A percentile compares a stretch with the other conserved stretches of the same genome.
Conservation (phyloP, 2,888 invertebrate species). For the Prionchulus punctatus region DNA sequence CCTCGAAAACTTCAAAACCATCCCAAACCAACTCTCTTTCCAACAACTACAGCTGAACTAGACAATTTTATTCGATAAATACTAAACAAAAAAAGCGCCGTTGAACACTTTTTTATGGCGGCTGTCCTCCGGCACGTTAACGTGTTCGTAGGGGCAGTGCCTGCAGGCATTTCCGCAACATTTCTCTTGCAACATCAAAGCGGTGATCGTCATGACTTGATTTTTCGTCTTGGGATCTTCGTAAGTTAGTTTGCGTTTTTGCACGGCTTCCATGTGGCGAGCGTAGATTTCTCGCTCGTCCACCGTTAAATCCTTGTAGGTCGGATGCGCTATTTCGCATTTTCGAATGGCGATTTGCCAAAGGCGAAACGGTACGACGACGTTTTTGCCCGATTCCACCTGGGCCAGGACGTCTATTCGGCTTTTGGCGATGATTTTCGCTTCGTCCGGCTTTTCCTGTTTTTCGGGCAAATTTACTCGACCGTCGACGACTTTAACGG, state of each 20-base stretch:
- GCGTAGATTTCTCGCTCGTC: constrained; percentile 2
- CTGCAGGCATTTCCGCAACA: constrained; percentile 9
- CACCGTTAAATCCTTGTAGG: neutral
- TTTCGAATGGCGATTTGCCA: neutral
- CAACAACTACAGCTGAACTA: no score
- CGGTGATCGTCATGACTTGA: neutral
- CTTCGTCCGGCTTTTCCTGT: no score
- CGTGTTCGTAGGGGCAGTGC: constrained; percentile 9
- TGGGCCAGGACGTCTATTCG: no score
- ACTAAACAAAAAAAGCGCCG: constrained; percentile 5
- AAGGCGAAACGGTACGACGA: neutral
- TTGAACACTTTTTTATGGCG: constrained; percentile 1
- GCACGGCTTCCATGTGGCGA: constrained; percentile 3
- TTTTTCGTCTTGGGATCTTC: neutral
- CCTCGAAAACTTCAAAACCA: no score
- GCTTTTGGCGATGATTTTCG: no score
- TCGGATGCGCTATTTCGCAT: neutral
- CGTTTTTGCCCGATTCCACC: neutral
- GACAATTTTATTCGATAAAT: no score
- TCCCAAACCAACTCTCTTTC: no score
- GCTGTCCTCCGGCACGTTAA: neutral
- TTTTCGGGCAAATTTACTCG: no score
- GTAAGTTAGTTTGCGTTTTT: neutral
- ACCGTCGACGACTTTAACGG: no score
- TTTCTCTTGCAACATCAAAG: neutral